These are phyloP conservation scores for Eupithecia insigniata DNA, from an alignment of 2,888 invertebrate species.

Conservation along the genomic window DNA sequence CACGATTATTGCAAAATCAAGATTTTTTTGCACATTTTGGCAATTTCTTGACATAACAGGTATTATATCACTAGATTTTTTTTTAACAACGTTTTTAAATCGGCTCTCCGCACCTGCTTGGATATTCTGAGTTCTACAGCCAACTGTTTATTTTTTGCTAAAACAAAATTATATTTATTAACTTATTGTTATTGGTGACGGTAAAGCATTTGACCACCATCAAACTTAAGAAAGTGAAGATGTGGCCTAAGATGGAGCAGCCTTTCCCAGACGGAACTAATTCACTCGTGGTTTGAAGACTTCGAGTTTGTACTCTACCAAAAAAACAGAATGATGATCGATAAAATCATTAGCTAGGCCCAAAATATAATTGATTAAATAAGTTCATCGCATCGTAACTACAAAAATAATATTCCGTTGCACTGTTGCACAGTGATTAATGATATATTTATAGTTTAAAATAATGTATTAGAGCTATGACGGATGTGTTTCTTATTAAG, in stretches of 20 bases:
- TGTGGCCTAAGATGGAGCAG: no score
- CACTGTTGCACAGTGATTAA: conserved; percentile 67
- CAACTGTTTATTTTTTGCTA: background rate
- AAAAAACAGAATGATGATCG: no score
- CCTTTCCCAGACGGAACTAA: no score
- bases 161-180: no score
- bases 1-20: background rate
- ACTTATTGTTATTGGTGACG: no score
- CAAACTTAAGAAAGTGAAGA: no score
- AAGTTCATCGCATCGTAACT: conserved; percentile 34
- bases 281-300: no score
- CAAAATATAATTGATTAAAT: background rate
- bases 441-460: conserved; percentile 48
- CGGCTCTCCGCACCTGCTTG: background rate
- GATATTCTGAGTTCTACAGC: background rate
- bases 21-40: background rate
- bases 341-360: background rate
- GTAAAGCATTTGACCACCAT: no score
- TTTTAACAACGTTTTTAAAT: no score
- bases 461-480: conserved; percentile 40
- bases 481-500: conserved; percentile 38
- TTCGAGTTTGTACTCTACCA: no score
- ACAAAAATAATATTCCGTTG: conserved; percentile 52
- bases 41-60: background rate
- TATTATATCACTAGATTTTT: background rate